Conservation (phyloP, 2,888 invertebrate genomes). For the Gasteruption jaculator region DNA sequence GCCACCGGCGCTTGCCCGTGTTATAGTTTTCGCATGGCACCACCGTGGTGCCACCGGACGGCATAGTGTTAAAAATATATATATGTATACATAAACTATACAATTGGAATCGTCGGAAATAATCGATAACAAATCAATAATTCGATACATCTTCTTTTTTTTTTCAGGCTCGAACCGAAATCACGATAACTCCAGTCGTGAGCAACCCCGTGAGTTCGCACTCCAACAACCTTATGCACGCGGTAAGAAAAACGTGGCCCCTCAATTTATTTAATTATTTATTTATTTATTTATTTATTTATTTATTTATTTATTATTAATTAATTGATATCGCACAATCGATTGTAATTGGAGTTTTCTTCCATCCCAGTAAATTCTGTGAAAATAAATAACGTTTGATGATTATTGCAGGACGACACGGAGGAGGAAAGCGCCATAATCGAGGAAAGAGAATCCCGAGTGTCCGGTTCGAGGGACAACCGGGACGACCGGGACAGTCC, state of each 20-base stretch:
- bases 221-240: conserved; percentile 43
- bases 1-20: too few species aligned
- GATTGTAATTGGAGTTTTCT: background rate
- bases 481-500: conserved; percentile 53
- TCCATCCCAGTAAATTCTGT: too few species aligned
- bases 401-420: conserved; percentile 53
- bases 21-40: too few species aligned
- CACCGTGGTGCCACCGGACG: too few species aligned
- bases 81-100: conserved; percentile 23
- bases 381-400: conserved; percentile 4
- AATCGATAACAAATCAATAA: conserved; percentile 12
- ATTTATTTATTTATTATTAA: conserved; percentile 10
- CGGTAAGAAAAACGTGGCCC: too few species aligned
- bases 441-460: conserved; percentile 51
- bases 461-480: conserved; percentile 39
- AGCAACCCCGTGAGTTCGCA: conserved; percentile 40
- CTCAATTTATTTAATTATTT: too few species aligned
- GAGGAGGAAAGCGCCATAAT: conserved; percentile 53
- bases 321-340: too few species aligned
- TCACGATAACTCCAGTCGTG: conserved; percentile 60
- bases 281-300: conserved; percentile 4
- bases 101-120: too few species aligned
- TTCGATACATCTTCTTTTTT: conserved; percentile 14
- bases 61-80: too few species aligned
- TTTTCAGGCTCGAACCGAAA: conserved; percentile 59